Evolutionary conservation across 2,888 invertebrate genomes (phyloP), one percentile per base, ranked within the genome.

Genomic region (Himalopsyche tibetana): DNA sequence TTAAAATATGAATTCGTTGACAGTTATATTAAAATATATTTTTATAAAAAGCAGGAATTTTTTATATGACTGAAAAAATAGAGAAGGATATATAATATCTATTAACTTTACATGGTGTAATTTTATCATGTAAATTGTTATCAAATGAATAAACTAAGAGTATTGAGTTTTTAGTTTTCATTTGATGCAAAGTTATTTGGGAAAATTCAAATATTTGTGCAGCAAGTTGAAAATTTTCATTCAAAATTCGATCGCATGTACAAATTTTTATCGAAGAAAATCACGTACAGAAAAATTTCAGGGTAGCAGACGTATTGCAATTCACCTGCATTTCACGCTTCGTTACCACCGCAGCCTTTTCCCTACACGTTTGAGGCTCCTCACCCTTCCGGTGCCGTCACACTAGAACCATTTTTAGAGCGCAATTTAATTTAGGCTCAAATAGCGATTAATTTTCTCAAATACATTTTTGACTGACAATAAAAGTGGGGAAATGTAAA

Each of bases 391-490:
- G 45, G 80, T 9, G 15, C 15, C 74, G 11, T 74, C 12, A 74
- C 38, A 38, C 74, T 38, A 38, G 5, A 12, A 36, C 79, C 81
- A 40, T 87, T 85, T 80, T 84, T 85, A 45, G 74, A 84, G 81
- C 80, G 36, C 81, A 86, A 87, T 87, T 87, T 86, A 84, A 87
- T 87, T 87, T 86, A 84, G 80, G 80, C 69, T 74, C 28, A 38
- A 55, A 74, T 19, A 82, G 36, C 84, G 86, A 86, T 83, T 86
- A 86, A 86, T 86, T 86, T 84, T 81, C 84, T 81, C 51, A 84
- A 86, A 87, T 86, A 82, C 82, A 84, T 82, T 87, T 86, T 87
- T 79, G 82, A 85, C 82, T 42, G 84, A 74, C 82, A 85, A 87
- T 85, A 85, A 82, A 80, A 87, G 82, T 83, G 82, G n/a, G 84